These are phyloP conservation scores for Peromyscus attwateri DNA, from an alignment of 2,797 vertebrate genomes.

Conservation along the genomic window DNA sequence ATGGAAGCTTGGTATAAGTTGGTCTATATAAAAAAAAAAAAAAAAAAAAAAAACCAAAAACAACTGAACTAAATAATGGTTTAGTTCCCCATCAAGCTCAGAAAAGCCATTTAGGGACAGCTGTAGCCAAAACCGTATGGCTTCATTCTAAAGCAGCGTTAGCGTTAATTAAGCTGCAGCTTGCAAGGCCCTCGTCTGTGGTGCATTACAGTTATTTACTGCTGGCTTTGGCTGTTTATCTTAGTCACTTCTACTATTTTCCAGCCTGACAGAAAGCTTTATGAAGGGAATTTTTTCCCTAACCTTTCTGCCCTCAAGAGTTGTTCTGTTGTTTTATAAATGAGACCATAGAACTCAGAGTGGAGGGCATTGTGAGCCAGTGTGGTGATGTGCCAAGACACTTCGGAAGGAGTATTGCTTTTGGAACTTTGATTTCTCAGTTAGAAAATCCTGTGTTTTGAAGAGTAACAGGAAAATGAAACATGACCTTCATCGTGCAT, in stretches of 20 bases:
- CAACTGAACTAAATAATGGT: conserved; percentile 47
- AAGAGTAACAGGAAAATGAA: neutral
- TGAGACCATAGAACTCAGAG: neutral
- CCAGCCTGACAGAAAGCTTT: conserved; percentile 27
- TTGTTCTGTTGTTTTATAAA: conserved; percentile 22
- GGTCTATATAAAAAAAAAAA: conserved; percentile 19
- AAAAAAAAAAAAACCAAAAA: neutral
- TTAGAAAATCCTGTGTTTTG: conserved; percentile 31
- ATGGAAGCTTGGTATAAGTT: conserved; percentile 67
- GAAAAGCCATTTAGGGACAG: conserved; percentile 32
- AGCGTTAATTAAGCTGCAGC: conserved; percentile 15
- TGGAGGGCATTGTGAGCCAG: no score
- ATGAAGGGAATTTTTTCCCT: neutral
- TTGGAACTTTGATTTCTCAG: conserved; percentile 30
- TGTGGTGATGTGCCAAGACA: neutral
- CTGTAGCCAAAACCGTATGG: conserved; percentile 14
- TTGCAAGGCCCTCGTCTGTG: neutral
- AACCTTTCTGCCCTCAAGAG: conserved; percentile 3
- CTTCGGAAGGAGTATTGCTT: neutral
- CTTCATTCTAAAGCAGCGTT: neutral
- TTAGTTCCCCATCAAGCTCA: conserved; percentile 11
- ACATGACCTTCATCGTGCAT: neutral
- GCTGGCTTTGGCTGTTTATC: neutral
- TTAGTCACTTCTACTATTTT: conserved; percentile 29
- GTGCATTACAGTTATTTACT: neutral